Percentiles rank a stretch among this genome's conserved stretches.
phyloP scores from a whole-genome alignment of 2,888 invertebrate species.

The Drosophila prostipennis region DNA sequence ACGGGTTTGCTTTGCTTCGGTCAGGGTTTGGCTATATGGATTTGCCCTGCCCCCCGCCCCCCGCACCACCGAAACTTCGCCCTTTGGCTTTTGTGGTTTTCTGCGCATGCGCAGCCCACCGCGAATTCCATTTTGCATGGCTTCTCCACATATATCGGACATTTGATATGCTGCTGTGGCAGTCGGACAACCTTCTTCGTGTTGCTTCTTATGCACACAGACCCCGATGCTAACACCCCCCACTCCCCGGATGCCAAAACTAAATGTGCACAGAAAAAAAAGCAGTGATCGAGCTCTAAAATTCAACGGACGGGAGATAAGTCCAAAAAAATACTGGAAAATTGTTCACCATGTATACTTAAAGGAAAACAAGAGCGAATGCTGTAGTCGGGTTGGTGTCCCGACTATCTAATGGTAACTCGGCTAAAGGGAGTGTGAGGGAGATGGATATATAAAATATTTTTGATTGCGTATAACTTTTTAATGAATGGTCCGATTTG shows the following conservation, averaged over 20 bases:
- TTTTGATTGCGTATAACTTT: no score
- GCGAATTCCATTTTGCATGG: slow-evolving; percentile 58
- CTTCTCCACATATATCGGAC: slow-evolving; percentile 50
- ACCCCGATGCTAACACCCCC: not conserved
- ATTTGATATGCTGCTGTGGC: slow-evolving; percentile 56
- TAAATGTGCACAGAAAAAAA: slow-evolving; percentile 9
- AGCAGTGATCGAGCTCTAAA: not conserved
- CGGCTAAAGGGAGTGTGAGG: no score
- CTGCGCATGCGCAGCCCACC: slow-evolving; percentile 68
- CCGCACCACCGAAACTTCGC: no score
- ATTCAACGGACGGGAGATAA: no score
- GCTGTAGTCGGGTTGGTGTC: no score
- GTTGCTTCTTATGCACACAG: not conserved
- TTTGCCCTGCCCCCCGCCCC: not conserved
- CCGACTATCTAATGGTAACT: no score
- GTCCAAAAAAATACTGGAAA: no score
- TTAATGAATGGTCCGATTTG: no score
- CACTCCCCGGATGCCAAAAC: slow-evolving; percentile 27
- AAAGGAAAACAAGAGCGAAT: no score
- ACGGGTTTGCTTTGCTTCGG: slow-evolving; percentile 9
- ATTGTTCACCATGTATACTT: no score
- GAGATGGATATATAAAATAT: no score
- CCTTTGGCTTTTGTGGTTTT: slow-evolving; percentile 55
- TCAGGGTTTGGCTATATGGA: slow-evolving; percentile 3
- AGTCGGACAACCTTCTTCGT: slow-evolving; percentile 30